A percentile compares a stretch with the other conserved stretches of the same genome.
These are phyloP conservation scores for Lagopus leucura DNA, from an alignment of 2,113 vertebrate genomes.

Conservation along the genomic window DNA sequence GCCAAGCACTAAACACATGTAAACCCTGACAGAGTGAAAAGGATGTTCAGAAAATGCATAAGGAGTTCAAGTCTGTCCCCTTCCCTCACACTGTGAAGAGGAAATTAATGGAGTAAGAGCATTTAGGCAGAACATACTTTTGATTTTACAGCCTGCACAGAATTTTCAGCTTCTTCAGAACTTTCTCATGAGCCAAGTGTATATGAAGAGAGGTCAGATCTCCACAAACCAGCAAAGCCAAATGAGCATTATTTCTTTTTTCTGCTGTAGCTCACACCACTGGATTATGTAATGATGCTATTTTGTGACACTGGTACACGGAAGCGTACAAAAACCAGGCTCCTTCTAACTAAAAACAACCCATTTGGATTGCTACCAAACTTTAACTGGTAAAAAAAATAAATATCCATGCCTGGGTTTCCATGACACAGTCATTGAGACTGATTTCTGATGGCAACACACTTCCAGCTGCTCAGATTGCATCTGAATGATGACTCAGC, in stretches of 20 bases:
- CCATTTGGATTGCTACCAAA: neutral
- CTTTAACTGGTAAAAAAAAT: neutral
- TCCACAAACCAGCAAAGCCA: constrained; percentile 23
- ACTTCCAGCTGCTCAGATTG: constrained; percentile 54
- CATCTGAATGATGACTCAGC: constrained; percentile 64
- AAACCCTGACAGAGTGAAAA: constrained; percentile 9
- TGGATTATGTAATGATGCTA: neutral
- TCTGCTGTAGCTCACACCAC: neutral
- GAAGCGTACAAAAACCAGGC: neutral
- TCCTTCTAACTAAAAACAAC: neutral
- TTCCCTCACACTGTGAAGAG: neutral
- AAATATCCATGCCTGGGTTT: constrained; percentile 34
- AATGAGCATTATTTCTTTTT: constrained; percentile 9
- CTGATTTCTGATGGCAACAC: constrained; percentile 64
- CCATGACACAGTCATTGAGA: constrained; percentile 43
- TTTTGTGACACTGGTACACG: constrained; percentile 2
- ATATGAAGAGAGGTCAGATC: constrained; percentile 15
- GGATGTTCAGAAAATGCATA: constrained; percentile 33
- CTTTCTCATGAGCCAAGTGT: neutral
- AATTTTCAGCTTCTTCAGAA: constrained; percentile 40
- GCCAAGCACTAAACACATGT: constrained; percentile 29
- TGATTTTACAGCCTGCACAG: neutral
- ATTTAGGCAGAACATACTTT: constrained; percentile 30
- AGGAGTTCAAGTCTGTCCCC: neutral
- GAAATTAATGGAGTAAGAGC: constrained; percentile 21